These are phyloP conservation scores for Helostoma temminkii DNA, from an alignment of 2,797 vertebrate genomes.

Conservation along the genomic window DNA sequence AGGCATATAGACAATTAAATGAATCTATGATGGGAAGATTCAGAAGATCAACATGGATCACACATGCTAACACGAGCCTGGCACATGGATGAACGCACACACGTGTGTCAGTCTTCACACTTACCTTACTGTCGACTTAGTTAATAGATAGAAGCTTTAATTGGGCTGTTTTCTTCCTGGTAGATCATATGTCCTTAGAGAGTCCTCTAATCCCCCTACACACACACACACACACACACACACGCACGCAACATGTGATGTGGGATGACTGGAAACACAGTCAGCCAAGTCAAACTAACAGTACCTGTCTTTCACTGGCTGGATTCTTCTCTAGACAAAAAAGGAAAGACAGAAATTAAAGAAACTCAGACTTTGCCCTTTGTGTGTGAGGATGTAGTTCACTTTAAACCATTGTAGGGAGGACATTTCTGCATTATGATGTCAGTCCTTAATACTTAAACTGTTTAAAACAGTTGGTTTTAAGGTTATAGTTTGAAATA, in stretches of 20 bases:
- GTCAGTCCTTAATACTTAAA: too few species aligned
- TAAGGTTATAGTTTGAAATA: too few species aligned
- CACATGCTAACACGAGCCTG: slow-evolving; percentile 1
- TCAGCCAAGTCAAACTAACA: slow-evolving; percentile 43
- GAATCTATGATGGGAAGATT: slow-evolving; percentile 26
- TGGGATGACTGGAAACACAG: slow-evolving; percentile 21
- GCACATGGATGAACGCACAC: slow-evolving; percentile 13
- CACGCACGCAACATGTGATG: neutral
- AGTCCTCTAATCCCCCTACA: slow-evolving; percentile 9
- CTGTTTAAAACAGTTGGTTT: too few species aligned
- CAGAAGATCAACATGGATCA: slow-evolving; percentile 38
- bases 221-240: neutral
- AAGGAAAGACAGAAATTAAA: too few species aligned
- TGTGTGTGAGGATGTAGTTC: too few species aligned
- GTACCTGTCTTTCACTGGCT: slow-evolving; percentile 13
- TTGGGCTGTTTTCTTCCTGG: slow-evolving; percentile 28
- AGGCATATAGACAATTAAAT: slow-evolving; percentile 27
- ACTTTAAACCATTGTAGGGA: too few species aligned
- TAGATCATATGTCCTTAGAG: slow-evolving; percentile 2
- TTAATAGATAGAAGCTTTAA: slow-evolving; percentile 38
- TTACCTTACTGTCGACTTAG: slow-evolving; percentile 9
- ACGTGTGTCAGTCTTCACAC: neutral
- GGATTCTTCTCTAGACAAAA: neutral
- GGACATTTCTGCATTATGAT: too few species aligned
- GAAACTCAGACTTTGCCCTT: too few species aligned